These are phyloP conservation scores for Disparrhopalites patrizii DNA, from an alignment of 2,888 invertebrate genomes.

Conservation along the genomic window DNA sequence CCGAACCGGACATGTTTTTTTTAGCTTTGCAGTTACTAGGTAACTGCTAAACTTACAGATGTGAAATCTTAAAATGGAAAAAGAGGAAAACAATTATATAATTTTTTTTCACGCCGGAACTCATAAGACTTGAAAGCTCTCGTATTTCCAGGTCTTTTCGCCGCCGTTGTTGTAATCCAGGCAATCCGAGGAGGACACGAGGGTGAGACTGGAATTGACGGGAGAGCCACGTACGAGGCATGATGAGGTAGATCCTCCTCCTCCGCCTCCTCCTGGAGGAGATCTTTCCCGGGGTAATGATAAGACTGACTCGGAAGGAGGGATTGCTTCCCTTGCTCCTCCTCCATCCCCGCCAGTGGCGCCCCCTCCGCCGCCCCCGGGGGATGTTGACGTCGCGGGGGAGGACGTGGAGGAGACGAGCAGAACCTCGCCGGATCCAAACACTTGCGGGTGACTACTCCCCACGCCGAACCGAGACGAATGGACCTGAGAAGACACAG, in stretches of 20 bases:
- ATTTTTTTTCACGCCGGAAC: not conserved
- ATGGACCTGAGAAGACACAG: conserved; percentile 9
- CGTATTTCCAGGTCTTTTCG: conserved; percentile 50
- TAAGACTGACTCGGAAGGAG: not conserved
- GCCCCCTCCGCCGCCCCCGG: not conserved
- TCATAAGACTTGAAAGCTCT: conserved; percentile 49
- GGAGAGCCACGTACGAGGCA: too few species aligned
- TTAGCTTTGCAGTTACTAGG: too few species aligned
- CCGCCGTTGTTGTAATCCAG: conserved; percentile 45
- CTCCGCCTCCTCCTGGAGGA: not conserved
- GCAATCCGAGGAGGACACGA: conserved; percentile 46
- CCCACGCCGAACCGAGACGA: conserved; percentile 21
- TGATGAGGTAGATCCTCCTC: not conserved
- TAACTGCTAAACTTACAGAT: not conserved
- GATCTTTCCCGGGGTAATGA: too few species aligned
- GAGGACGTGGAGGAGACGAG: conserved; percentile 1
- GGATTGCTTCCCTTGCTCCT: not conserved
- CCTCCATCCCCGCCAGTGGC: not conserved
- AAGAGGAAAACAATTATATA: not conserved
- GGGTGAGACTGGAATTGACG: conserved; percentile 3
- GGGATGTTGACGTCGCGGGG: conserved; percentile 1
- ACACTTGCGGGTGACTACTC: conserved; percentile 23
- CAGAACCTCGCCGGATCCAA: not conserved
- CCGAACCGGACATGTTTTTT: too few species aligned
- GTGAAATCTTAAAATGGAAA: not conserved